Percentiles rank a stretch among this genome's conserved stretches.
Conservation (phyloP, 2,888 invertebrate genomes). For the Scaptomyza cyrtandrae region DNA sequence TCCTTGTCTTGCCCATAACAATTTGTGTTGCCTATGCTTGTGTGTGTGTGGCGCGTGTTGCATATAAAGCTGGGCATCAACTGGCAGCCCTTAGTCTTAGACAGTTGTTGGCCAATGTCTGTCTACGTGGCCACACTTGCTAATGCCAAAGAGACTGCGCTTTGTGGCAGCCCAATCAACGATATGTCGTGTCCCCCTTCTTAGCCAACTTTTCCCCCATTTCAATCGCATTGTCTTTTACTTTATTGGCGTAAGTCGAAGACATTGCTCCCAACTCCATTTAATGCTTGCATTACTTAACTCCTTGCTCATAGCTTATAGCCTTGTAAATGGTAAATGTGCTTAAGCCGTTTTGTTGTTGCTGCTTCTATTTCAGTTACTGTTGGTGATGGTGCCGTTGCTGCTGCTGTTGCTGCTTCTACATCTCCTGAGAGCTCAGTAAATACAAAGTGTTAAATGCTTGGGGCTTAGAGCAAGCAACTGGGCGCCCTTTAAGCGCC, state of each 20-base stretch:
- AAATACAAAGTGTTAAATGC: conserved; percentile 74
- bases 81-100: conserved; percentile 7
- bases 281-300: conserved; percentile 46
- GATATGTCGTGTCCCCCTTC: conserved; percentile 18
- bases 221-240: conserved; percentile 23
- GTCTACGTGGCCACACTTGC: conserved; percentile 59
- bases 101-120: conserved; percentile 5
- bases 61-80: conserved; percentile 41
- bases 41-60: conserved; percentile 25
- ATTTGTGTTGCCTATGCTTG: conserved; percentile 26
- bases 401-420: conserved; percentile 21
- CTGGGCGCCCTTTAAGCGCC: conserved; percentile 21
- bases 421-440: conserved; percentile 38
- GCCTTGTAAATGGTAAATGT: conserved; percentile 62
- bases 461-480: conserved; percentile 36
- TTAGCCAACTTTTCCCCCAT: no score
- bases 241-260: conserved; percentile 54
- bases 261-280: conserved; percentile 23
- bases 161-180: conserved; percentile 68
- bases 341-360: conserved; percentile 58
- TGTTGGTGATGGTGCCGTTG: conserved; percentile 40
- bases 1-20: conserved; percentile 43
- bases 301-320: conserved; percentile 52
- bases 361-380: conserved; percentile 15
- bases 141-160: conserved; percentile 50